phyloP scores from a whole-genome alignment of 2,888 invertebrate species.

The Nesidiocoris tenuis region DNA sequence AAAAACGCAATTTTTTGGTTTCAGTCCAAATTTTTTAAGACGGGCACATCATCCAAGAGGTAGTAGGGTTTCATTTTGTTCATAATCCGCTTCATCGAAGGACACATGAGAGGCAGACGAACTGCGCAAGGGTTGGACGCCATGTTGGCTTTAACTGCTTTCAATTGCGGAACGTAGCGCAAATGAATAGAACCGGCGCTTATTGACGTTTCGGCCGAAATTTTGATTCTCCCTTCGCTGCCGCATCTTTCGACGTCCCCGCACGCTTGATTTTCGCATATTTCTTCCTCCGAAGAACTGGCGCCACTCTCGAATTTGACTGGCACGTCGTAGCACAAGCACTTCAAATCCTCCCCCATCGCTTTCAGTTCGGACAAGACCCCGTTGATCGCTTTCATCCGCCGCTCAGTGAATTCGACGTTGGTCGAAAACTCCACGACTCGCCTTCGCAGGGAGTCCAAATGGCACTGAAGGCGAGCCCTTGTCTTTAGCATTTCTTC shows the following conservation, averaged over 20 bases:
- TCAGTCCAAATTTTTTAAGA: not conserved
- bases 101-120: slow-evolving; percentile 29
- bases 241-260: not conserved
- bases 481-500: slow-evolving; percentile 15
- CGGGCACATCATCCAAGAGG: slow-evolving; percentile 32
- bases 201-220: not conserved
- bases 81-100: slow-evolving; percentile 35
- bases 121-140: slow-evolving; percentile 26
- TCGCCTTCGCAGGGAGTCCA: not conserved
- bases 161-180: slow-evolving; percentile 23
- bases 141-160: slow-evolving; percentile 31
- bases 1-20: no score
- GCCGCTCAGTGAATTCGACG: not conserved
- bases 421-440: slow-evolving; percentile 5
- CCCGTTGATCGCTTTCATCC: not conserved
- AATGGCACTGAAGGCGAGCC: slow-evolving; percentile 2
- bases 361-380: slow-evolving; percentile 5
- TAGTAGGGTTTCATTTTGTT: slow-evolving; percentile 31
- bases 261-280: not conserved
- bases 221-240: not conserved
- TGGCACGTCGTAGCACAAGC: not conserved
- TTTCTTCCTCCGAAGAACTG: not conserved
- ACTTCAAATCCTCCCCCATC: slow-evolving; percentile 1
- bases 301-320: not conserved
- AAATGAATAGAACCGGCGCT: not conserved